Evolutionary conservation across 2,797 vertebrate species (phyloP).

Genomic region (Coregonus suidteri): DNA sequence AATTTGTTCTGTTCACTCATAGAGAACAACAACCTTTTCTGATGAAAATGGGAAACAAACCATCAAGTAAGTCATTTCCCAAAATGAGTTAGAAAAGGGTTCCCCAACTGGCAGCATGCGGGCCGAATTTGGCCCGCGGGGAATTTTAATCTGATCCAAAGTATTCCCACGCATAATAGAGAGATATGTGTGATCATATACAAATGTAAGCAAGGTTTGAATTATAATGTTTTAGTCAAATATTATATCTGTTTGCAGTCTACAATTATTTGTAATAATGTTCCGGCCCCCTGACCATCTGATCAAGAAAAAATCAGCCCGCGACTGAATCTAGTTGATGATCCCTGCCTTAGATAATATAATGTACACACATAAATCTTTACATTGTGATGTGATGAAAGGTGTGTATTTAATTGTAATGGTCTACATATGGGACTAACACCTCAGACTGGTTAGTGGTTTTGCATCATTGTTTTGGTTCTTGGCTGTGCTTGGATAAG

Average conservation of each 20-base stretch:
- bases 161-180: too few relatives aligned
- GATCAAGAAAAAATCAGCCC: too few relatives aligned
- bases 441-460: background rate
- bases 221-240: too few relatives aligned
- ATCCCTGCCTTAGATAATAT: background rate
- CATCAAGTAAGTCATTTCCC: background rate
- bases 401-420: background rate
- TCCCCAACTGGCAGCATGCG: too few relatives aligned
- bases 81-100: background rate
- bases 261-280: too few relatives aligned
- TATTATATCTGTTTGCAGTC: too few relatives aligned
- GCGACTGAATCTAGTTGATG: too few relatives aligned
- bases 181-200: too few relatives aligned
- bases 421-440: background rate
- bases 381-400: background rate
- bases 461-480: background rate
- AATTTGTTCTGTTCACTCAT: background rate
- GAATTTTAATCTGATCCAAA: too few relatives aligned
- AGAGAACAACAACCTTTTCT: background rate
- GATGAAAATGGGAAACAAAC: background rate
- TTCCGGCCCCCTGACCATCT: too few relatives aligned
- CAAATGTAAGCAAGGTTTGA: too few relatives aligned
- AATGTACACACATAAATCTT: background rate
- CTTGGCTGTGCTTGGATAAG: background rate
- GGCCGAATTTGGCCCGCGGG: too few relatives aligned